Percentiles rank a stretch among this genome's conserved stretches.
These are phyloP conservation scores for Lineus longissimus DNA, from an alignment of 1,140 invertebrate genomes.

Conservation along the genomic window DNA sequence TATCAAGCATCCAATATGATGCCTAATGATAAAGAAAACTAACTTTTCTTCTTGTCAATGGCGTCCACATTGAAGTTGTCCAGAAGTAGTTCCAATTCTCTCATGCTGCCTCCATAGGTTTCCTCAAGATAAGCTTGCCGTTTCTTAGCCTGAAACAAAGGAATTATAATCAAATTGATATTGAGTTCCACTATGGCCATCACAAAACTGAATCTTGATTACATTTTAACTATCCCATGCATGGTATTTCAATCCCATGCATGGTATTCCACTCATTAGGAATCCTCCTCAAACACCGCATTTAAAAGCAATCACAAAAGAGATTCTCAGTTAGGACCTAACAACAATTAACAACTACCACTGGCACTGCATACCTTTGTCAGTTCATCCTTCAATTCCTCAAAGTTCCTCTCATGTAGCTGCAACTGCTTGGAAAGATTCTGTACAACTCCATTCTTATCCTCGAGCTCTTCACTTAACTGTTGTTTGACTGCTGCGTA, in stretches of 20 bases:
- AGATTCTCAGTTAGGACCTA: too few relatives aligned
- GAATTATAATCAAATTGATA: too few relatives aligned
- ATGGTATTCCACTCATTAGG: too few relatives aligned
- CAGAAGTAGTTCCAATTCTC: conserved; percentile 43
- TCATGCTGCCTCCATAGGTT: conserved; percentile 44
- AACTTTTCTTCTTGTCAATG: not conserved
- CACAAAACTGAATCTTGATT: too few relatives aligned
- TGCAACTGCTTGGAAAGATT: conserved; percentile 46
- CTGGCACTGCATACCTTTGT: conserved; percentile 46
- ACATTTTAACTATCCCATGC: too few relatives aligned
- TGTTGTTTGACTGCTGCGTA: conserved; percentile 32
- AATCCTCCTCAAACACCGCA: too few relatives aligned
- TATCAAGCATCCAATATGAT: too few relatives aligned
- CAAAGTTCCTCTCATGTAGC: conserved; percentile 48
- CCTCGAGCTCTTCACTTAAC: conserved; percentile 42
- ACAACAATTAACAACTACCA: too few relatives aligned
- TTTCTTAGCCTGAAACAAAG: conserved; percentile 41
- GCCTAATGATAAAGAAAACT: too few relatives aligned
- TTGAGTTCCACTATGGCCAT: too few relatives aligned
- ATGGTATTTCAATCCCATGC: too few relatives aligned
- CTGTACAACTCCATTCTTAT: conserved; percentile 42
- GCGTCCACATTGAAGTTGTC: conserved; percentile 35
- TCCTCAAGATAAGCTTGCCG: conserved; percentile 45
- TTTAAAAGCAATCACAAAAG: too few relatives aligned
- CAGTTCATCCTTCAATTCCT: conserved; percentile 48